phyloP scores from a whole-genome alignment of 2,888 invertebrate genomes.

The Megalurothrips usitatus region DNA sequence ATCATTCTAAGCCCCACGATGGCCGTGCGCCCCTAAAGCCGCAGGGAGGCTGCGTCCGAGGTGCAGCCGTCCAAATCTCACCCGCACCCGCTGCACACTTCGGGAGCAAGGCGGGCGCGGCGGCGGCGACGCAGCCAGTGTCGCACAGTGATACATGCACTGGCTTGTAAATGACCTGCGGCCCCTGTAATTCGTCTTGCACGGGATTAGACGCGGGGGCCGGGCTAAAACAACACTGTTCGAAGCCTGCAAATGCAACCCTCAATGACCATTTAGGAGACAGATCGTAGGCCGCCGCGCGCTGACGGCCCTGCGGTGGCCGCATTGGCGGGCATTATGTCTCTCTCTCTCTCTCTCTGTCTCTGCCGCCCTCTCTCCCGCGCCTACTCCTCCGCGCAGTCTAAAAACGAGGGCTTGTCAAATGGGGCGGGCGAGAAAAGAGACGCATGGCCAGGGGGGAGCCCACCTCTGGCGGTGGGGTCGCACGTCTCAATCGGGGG shows the following conservation, averaged over 20 bases:
- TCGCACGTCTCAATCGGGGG: neutral
- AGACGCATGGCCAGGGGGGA: neutral
- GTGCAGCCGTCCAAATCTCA: neutral
- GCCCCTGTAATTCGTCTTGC: constrained; percentile 12
- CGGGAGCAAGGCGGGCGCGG: neutral
- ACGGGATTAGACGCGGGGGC: neutral
- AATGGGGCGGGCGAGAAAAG: neutral
- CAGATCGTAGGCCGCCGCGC: neutral
- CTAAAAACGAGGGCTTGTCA: neutral
- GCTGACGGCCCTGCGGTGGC: neutral
- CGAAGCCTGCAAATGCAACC: neutral
- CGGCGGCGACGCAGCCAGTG: neutral
- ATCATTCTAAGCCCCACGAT: neutral
- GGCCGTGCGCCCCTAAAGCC: too few species aligned
- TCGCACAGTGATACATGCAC: neutral
- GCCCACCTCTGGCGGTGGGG: neutral
- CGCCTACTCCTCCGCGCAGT: too few species aligned
- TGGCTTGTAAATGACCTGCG: neutral
- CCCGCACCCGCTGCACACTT: neutral
- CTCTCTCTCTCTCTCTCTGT: too few species aligned
- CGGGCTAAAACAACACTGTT: neutral
- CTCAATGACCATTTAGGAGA: constrained; percentile 13
- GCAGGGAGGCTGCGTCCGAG: too few species aligned
- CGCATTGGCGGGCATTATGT: neutral
- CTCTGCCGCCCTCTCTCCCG: too few species aligned